These are phyloP conservation scores for Spongilla lacustris DNA, from an alignment of 37 sponge, comb jelly and placozoan genomes.

Conservation along the genomic window DNA sequence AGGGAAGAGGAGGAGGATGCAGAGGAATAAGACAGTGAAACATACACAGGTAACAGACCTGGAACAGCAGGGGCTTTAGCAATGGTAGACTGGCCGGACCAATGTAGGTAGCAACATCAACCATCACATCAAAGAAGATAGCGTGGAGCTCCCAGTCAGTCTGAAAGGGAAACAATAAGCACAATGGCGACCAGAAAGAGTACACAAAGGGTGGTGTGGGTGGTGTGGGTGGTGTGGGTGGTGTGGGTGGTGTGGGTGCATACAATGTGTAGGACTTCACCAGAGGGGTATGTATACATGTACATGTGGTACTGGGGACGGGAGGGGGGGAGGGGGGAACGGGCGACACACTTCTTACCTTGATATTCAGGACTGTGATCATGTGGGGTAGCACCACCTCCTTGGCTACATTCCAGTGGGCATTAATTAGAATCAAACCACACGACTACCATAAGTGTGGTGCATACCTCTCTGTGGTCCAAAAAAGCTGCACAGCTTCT, in stretches of 20 bases:
- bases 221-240: background rate
- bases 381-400: constrained; percentile 96
- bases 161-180: constrained; percentile 31
- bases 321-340: no score
- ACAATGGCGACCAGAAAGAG: constrained; percentile 14
- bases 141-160: constrained; percentile 90
- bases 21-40: background rate
- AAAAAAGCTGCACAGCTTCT: constrained; percentile 92
- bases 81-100: constrained; percentile 86
- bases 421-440: background rate
- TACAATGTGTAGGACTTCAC: no score
- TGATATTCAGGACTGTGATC: constrained; percentile 98
- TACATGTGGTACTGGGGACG: background rate
- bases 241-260: no score
- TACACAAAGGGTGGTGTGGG: background rate
- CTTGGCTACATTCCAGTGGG: constrained; percentile 58
- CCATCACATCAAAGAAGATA: constrained; percentile 94
- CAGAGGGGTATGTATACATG: background rate
- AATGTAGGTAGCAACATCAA: constrained; percentile 83
- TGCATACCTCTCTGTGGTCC: constrained; percentile 85
- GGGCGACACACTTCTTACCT: constrained; percentile 32
- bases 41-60: constrained; percentile 30
- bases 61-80: constrained; percentile 83
- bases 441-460: background rate
- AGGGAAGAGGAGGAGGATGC: background rate